These are phyloP conservation scores for Ophioderma brevispina DNA, from an alignment of 35 echinoderm and acorn worm species.

Conservation along the genomic window DNA sequence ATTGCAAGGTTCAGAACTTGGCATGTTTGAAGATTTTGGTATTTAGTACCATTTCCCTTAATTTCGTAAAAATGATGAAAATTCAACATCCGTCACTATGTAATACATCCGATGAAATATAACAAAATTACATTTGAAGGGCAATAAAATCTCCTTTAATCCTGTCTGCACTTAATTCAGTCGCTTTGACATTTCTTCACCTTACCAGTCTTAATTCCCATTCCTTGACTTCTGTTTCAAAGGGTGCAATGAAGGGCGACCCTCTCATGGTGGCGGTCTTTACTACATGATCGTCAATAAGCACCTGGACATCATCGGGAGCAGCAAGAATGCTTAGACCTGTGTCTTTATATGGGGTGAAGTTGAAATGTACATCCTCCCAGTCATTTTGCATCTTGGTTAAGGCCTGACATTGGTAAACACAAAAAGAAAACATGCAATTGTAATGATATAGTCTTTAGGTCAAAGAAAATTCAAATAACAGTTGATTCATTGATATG, in stretches of 20 bases:
- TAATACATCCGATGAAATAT: no score
- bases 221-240: slow-evolving; percentile 89
- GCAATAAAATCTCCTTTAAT: not conserved
- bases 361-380: slow-evolving; percentile 88
- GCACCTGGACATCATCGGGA: slow-evolving; percentile 94
- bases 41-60: no score
- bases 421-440: no score
- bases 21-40: no score
- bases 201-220: slow-evolving; percentile 96
- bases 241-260: slow-evolving; percentile 90
- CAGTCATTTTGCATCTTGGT: slow-evolving; percentile 95
- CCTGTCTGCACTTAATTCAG: not conserved
- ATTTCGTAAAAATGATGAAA: no score
- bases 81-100: no score
- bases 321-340: slow-evolving; percentile 81
- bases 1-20: no score
- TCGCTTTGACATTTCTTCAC: no score
- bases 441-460: no score
- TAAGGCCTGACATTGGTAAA: slow-evolving; percentile 59
- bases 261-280: slow-evolving; percentile 99
- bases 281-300: slow-evolving; percentile 94
- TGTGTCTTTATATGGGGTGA: slow-evolving; percentile 94
- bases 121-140: not conserved
- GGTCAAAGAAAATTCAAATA: no score
- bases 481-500: no score